These are phyloP conservation scores for Sebastes hubbsi DNA, from an alignment of 2,797 vertebrate genomes.

Conservation along the genomic window DNA sequence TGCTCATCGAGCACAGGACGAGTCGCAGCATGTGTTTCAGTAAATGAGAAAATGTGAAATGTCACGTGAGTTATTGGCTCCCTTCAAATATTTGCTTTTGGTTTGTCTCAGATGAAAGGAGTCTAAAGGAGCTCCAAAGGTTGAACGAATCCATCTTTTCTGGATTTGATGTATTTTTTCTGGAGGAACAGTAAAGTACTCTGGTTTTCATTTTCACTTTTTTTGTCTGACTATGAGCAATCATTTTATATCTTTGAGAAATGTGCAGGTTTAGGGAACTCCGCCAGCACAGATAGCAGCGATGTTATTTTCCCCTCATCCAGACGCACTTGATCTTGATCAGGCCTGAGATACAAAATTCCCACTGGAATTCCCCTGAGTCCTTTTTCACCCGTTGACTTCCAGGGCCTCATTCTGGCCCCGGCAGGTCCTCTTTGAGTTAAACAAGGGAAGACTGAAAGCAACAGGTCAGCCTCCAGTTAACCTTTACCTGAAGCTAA, in stretches of 20 bases:
- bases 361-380: constrained; percentile 35
- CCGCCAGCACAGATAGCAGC: background rate
- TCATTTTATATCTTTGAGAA: background rate
- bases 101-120: constrained; percentile 16
- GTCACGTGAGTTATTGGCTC: constrained; percentile 6
- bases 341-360: constrained; percentile 22
- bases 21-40: constrained; percentile 45
- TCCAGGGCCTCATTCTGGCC: constrained; percentile 28
- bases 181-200: background rate
- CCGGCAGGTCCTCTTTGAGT: constrained; percentile 33
- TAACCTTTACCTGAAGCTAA: constrained; percentile 58
- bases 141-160: background rate
- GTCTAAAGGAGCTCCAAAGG: background rate
- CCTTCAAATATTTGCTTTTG: constrained; percentile 49
- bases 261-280: background rate
- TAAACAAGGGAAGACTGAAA: constrained; percentile 50
- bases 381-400: constrained; percentile 43
- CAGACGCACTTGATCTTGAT: constrained; percentile 13
- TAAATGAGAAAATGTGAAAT: constrained; percentile 31
- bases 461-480: constrained; percentile 43
- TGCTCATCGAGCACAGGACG: constrained; percentile 15
- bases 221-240: background rate
- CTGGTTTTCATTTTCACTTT: background rate
- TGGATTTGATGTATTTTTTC: background rate
- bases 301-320: background rate